Base-by-base conservation (phyloP, 2,797 vertebrate genomes). In the Pygocentrus nattereri region DNA sequence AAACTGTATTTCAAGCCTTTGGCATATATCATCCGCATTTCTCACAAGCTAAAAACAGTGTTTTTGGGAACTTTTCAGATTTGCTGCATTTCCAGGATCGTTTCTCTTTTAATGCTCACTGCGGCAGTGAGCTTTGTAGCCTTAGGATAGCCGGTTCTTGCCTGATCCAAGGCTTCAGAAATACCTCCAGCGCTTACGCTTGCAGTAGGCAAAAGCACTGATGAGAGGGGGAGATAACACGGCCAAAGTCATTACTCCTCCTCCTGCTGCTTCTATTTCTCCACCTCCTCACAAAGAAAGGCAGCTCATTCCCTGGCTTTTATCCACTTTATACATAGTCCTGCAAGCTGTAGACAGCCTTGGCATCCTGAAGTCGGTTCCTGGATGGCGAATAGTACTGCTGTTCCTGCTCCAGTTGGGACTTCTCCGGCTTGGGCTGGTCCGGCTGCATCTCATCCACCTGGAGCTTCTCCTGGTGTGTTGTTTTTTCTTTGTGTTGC, bases 281-380 rank as follows among this genome's bases (percentile, higher is more conserved):
- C 77, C 47, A 72, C 27, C 13, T 19, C 23, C 64, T 75, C 5
- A 72, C 74, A 84, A 85, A 78, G 81, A 73, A 78, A 76, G 78
- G 71, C 71, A 83, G 18, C 47, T 56, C 34, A 27, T 31, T 87
- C 70, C 72, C 69, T 69, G 31, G 44, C 47, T 54, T 25, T 41
- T 31, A 62, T 38, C 69, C 34, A 27, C 59, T 58, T 86, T 82
- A 95, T 3, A 95, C 94, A 0, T 95, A 95, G 89, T 95, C 93
- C 86, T 94, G 92, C 21, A 93, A 88, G 88, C 89, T 92, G 89
- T 95, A 95, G 58, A 90, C 92, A 76, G 91, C 93, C 88, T 88
- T 93, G 79, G 90, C 41, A 79, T 93, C 92, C 78, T 89, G 89
- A 1, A 79, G 87, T 49, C 88, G 87, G 34, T 68, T 81, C 80